phyloP scores from a whole-genome alignment of 2,113 vertebrate species.

The Tachysurus vachellii region DNA sequence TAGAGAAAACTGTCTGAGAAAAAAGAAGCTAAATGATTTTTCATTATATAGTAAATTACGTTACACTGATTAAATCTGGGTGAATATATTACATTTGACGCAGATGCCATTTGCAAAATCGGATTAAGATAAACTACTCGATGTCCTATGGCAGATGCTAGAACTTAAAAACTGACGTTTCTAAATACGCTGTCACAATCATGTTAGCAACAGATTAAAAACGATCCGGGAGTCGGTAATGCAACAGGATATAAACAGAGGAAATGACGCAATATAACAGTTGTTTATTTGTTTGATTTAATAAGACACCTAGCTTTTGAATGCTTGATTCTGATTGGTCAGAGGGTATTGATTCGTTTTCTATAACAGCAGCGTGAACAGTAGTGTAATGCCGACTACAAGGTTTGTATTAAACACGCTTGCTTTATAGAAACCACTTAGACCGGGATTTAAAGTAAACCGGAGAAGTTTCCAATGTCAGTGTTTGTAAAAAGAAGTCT shows the following conservation, averaged over 20 bases:
- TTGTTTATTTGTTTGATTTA: neutral
- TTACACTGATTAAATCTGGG: neutral
- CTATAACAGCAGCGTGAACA: neutral
- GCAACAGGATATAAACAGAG: neutral
- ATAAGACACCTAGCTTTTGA: neutral
- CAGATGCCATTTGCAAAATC: neutral
- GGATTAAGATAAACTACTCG: neutral
- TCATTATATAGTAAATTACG: neutral
- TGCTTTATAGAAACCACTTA: neutral
- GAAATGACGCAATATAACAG: neutral
- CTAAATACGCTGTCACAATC: constrained; percentile 10
- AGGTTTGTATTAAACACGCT: neutral
- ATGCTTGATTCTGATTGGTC: neutral
- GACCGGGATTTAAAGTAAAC: neutral
- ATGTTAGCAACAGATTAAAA: neutral
- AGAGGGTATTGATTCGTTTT: neutral
- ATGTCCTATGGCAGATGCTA: constrained; percentile 2
- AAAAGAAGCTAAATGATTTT: constrained; percentile 1
- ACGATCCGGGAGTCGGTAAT: neutral
- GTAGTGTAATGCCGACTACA: neutral
- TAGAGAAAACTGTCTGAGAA: neutral
- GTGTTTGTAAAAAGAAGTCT: neutral
- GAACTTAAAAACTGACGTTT: neutral
- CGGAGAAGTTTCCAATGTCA: neutral
- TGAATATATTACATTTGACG: neutral